Evolutionary conservation across 2,888 invertebrate genomes (phyloP).

Genomic region (Entomobrya proxima): DNA sequence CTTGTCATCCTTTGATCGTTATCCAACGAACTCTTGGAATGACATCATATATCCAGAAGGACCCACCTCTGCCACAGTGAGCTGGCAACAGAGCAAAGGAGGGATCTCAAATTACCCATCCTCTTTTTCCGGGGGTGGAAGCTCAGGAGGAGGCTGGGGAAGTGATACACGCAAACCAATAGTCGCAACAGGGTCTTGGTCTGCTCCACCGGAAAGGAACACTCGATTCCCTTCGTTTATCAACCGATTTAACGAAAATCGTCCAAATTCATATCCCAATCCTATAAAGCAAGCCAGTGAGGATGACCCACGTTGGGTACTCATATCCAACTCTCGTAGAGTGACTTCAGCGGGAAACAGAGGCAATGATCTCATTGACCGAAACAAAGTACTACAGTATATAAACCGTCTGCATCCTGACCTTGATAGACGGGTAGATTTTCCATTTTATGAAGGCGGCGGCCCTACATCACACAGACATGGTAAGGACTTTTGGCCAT

Average conservation of each 20-base stretch:
- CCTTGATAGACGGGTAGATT: constrained; percentile 54
- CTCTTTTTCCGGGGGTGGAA: constrained; percentile 45
- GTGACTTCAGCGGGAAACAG: constrained; percentile 43
- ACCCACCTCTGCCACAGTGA: constrained; percentile 72
- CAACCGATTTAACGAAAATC: constrained; percentile 53
- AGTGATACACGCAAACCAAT: constrained; percentile 54
- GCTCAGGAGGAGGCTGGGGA: constrained; percentile 40
- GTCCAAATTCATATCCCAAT: constrained; percentile 61
- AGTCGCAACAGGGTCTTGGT: constrained; percentile 71
- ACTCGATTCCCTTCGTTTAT: constrained; percentile 48
- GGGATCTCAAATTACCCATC: constrained; percentile 60
- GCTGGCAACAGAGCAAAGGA: constrained; percentile 73
- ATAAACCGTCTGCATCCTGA: constrained; percentile 56
- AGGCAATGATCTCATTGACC: neutral
- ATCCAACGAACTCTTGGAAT: constrained; percentile 70
- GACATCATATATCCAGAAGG: constrained; percentile 74
- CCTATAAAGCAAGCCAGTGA: constrained; percentile 47
- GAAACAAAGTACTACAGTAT: constrained; percentile 34
- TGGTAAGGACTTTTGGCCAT: constrained; percentile 63
- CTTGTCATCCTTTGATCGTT: constrained; percentile 45
- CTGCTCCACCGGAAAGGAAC: constrained; percentile 54
- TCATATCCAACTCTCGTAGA: constrained; percentile 71
- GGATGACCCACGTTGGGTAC: constrained; percentile 73
- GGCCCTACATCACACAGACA: constrained; percentile 47
- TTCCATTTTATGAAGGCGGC: constrained; percentile 52